Evolutionary conservation across 2,888 invertebrate genomes (phyloP), one percentile per base, ranked within the genome.

Genomic region (Invenusta paracnida): DNA sequence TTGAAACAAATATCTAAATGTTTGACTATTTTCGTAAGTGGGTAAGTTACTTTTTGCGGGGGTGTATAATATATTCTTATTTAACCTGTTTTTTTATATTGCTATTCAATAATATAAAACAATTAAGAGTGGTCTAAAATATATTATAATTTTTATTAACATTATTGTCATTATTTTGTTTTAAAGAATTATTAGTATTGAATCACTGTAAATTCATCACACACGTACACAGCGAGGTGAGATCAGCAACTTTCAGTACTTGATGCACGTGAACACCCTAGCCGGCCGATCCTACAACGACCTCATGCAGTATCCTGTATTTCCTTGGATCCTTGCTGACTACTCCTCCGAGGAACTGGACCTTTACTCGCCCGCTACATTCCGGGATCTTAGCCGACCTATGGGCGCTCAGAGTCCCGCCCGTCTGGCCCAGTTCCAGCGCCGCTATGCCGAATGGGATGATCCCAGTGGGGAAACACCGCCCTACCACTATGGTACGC

Each of bases 231-330:
- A 98, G 93, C 93, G 97, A 89, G 98, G 98, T 28, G 98, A 98
- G 93, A 97, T 98, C 90, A 96, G 96, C 81, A 98, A 98, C 92
- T 98, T 98, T 92, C 97, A 98, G 93, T 98, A 99, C 92, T 93
- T 99, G 90, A 99, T 99, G 98, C 96, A 98, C 92, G 93, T 99
- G 89, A 99, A 99, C 92, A 98, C 98, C 0, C 93, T 99, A 88
- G 98, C 99, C 48, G 99, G 98, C 0, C 94, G 99, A 79, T 97
- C 97, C 17, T 99, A 99, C 92, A 99, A 99, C 92, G 99, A 99
- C 92, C 94, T 99, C 88, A 98, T 98, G 96, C 99, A 99, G 92
- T 99, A 99, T 92, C 98, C 98, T 0, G 97, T 99, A 86, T 99
- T 99, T 91, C 99, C 99, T 0, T 99, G 99, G 99, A 96, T 99